Evolutionary conservation across 1,140 invertebrate genomes (phyloP).

Genomic region (Sinonovacula constricta): DNA sequence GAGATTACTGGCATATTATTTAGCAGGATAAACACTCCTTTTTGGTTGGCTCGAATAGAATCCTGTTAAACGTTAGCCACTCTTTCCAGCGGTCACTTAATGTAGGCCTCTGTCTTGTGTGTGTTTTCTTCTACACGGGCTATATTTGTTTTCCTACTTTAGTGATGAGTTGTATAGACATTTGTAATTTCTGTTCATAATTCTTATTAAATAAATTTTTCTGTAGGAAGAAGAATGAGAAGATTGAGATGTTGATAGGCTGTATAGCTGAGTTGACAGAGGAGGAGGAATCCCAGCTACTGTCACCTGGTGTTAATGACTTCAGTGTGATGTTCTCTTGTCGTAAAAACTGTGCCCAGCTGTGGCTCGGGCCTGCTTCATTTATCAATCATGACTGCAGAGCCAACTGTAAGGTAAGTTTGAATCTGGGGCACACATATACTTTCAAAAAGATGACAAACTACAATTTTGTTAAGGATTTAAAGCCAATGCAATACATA

Average conservation of each 20-base stretch:
- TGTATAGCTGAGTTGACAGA: constrained; percentile 97
- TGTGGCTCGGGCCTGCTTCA: constrained; percentile 99
- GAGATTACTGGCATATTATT: no score
- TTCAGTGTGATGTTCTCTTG: constrained; percentile 99
- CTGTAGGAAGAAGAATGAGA: constrained; percentile 90
- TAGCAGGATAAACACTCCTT: neutral
- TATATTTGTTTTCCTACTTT: no score
- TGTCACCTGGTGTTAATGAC: constrained; percentile 97
- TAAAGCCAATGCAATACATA: no score
- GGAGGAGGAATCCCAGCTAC: constrained; percentile 93
- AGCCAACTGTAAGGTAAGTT: constrained; percentile 86
- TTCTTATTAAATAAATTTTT: no score
- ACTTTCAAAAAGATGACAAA: no score
- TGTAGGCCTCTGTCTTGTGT: no score
- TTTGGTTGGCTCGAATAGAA: neutral
- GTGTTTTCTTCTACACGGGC: no score
- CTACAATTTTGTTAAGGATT: no score
- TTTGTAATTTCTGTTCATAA: neutral
- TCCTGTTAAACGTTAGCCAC: neutral
- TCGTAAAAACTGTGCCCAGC: constrained; percentile 98
- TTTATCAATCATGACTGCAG: constrained; percentile 99
- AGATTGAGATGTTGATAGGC: constrained; percentile 94
- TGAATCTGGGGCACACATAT: no score
- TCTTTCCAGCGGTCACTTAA: neutral
- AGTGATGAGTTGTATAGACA: no score